Evolutionary conservation across 1,140 invertebrate species (phyloP).

Genomic region (Formica exsecta): DNA sequence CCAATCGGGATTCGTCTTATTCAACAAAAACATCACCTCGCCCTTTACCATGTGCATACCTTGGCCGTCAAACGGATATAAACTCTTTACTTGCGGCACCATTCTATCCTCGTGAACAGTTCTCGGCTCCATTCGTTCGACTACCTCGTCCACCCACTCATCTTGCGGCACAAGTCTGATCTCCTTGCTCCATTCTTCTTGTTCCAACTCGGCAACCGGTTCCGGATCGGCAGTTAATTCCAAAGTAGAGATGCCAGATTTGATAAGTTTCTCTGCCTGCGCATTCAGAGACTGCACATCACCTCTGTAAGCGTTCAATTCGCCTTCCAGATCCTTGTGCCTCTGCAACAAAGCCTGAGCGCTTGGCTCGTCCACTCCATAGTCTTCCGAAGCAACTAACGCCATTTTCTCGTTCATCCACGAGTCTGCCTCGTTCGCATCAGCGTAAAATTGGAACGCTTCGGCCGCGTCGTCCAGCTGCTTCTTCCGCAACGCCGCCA

Average conservation of each 20-base stretch:
- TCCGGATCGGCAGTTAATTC: slow-evolving; percentile 91
- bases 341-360: slow-evolving; percentile 94
- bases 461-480: slow-evolving; percentile 97
- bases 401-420: slow-evolving; percentile 98
- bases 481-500: slow-evolving; percentile 93
- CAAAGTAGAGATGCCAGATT: slow-evolving; percentile 92
- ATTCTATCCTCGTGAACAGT: slow-evolving; percentile 94
- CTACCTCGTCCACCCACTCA: slow-evolving; percentile 95
- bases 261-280: slow-evolving; percentile 93
- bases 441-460: slow-evolving; percentile 97
- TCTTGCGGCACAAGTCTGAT: slow-evolving; percentile 94
- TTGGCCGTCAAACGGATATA: slow-evolving; percentile 97
- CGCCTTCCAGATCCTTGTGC: slow-evolving; percentile 95
- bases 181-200: slow-evolving; percentile 93
- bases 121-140: slow-evolving; percentile 93
- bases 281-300: slow-evolving; percentile 95
- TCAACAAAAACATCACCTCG: slow-evolving; percentile 95
- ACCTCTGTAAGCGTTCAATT: slow-evolving; percentile 95
- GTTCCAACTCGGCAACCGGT: slow-evolving; percentile 88
- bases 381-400: slow-evolving; percentile 94
- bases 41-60: slow-evolving; percentile 97
- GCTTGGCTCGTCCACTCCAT: slow-evolving; percentile 95
- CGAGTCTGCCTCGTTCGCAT: slow-evolving; percentile 98
- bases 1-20: slow-evolving; percentile 99
- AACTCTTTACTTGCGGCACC: slow-evolving; percentile 95